These are phyloP conservation scores for Pseudanteris insignis DNA, from an alignment of 2,888 invertebrate species.

Conservation along the genomic window DNA sequence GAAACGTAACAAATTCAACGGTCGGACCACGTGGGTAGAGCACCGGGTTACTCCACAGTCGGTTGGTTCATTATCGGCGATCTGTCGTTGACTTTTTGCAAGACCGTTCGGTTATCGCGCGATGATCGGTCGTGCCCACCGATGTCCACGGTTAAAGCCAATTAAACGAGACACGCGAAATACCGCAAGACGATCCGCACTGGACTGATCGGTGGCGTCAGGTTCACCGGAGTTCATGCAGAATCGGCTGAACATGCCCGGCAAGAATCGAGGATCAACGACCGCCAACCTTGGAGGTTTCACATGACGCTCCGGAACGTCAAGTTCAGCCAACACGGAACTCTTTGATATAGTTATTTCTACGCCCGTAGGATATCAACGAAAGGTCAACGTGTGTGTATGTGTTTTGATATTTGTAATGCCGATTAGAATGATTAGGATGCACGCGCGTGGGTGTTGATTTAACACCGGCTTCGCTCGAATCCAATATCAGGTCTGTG, in stretches of 20 bases:
- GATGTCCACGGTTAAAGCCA: slow-evolving; percentile 36
- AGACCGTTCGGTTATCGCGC: slow-evolving; percentile 26
- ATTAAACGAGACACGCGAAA: slow-evolving; percentile 46
- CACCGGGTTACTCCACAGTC: slow-evolving; percentile 17
- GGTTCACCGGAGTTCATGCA: slow-evolving; percentile 45
- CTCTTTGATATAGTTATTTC: slow-evolving; percentile 14
- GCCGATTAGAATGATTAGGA: slow-evolving; percentile 9
- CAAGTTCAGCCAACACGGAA: slow-evolving; percentile 14
- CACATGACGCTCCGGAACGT: slow-evolving; percentile 26
- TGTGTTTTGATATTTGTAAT: too few species aligned
- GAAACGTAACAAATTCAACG: slow-evolving; percentile 25
- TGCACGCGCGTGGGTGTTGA: slow-evolving; percentile 6
- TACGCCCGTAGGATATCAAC: too few species aligned
- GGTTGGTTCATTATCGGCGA: slow-evolving; percentile 35
- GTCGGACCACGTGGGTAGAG: slow-evolving; percentile 18
- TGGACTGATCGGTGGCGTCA: slow-evolving; percentile 42
- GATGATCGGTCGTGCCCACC: slow-evolving; percentile 33
- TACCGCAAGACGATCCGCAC: slow-evolving; percentile 41
- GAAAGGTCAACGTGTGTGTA: too few species aligned
- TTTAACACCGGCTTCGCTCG: slow-evolving; percentile 1
- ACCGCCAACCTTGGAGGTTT: slow-evolving; percentile 40
- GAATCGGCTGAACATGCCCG: slow-evolving; percentile 37
- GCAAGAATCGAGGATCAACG: slow-evolving; percentile 43
- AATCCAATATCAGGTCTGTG: too few species aligned
- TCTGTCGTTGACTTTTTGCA: slow-evolving; percentile 32